phyloP scores from a whole-genome alignment of 2,113 vertebrate genomes.

The Scartelaos histophorus region DNA sequence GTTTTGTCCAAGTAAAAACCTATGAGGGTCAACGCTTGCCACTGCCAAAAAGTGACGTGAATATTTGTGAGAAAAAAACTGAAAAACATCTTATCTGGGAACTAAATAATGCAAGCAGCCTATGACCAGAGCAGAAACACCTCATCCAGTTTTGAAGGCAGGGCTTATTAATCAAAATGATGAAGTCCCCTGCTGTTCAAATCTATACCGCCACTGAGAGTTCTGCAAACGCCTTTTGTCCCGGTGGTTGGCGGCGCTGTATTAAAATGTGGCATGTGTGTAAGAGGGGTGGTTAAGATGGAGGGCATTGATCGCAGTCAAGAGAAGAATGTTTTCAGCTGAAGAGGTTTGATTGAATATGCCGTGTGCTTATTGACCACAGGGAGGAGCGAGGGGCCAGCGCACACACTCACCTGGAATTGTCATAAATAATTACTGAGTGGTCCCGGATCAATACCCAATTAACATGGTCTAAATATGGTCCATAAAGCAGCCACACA shows the following conservation, averaged over 20 bases:
- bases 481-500: conserved; percentile 21
- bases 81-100: neutral
- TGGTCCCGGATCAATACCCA: conserved; percentile 49
- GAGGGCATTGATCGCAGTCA: conserved; percentile 31
- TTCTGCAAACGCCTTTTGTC: conserved; percentile 20
- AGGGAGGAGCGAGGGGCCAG: neutral
- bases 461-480: conserved; percentile 62
- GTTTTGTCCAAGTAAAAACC: neutral
- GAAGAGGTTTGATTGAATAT: conserved; percentile 55
- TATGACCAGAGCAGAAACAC: neutral
- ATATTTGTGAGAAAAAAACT: neutral
- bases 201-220: conserved; percentile 27
- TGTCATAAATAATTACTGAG: conserved; percentile 51
- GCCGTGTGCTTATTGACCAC: conserved; percentile 41
- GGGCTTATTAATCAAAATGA: conserved; percentile 11
- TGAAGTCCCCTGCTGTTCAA: conserved; percentile 21
- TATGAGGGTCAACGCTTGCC: too few species aligned
- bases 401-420: conserved; percentile 34
- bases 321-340: conserved; percentile 39
- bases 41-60: too few species aligned
- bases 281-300: conserved; percentile 37
- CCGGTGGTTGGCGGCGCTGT: conserved; percentile 11
- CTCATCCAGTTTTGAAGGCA: neutral
- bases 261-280: conserved; percentile 27
- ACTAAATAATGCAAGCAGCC: neutral